phyloP scores from a whole-genome alignment of 1,140 invertebrate genomes.

The Pemphigus obesinymphae region DNA sequence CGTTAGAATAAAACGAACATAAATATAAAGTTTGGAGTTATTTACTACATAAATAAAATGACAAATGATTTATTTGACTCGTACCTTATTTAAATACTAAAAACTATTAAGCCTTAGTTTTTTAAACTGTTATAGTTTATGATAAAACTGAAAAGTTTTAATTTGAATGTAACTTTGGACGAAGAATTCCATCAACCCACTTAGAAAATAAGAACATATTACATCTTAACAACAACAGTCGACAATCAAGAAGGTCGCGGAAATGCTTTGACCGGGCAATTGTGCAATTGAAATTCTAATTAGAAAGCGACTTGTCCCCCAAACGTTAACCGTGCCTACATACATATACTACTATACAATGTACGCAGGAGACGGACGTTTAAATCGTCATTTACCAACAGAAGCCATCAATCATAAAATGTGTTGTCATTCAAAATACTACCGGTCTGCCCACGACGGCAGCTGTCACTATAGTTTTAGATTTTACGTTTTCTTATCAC shows the following conservation, averaged over 20 bases:
- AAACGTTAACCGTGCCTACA: background rate
- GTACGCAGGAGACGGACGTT: background rate
- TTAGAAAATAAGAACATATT: background rate
- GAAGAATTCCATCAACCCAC: too few relatives aligned
- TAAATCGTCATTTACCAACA: conserved; percentile 15
- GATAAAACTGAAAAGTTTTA: background rate
- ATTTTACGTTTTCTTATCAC: background rate
- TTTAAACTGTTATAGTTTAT: background rate
- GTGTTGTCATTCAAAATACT: conserved; percentile 26
- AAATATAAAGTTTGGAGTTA: background rate
- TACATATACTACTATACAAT: background rate
- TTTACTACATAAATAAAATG: background rate
- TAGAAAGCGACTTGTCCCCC: conserved; percentile 16
- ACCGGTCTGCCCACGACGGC: background rate
- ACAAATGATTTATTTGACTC: background rate
- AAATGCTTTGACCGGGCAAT: background rate
- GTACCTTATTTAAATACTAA: background rate
- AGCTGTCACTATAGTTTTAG: background rate
- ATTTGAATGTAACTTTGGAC: background rate
- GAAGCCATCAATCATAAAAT: conserved; percentile 27
- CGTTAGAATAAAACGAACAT: background rate
- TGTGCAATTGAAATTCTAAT: conserved; percentile 4
- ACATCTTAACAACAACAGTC: background rate
- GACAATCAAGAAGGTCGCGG: background rate
- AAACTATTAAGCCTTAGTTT: too few relatives aligned